phyloP scores from a whole-genome alignment of 2,888 invertebrate species.

The Acrobasis consociella region DNA sequence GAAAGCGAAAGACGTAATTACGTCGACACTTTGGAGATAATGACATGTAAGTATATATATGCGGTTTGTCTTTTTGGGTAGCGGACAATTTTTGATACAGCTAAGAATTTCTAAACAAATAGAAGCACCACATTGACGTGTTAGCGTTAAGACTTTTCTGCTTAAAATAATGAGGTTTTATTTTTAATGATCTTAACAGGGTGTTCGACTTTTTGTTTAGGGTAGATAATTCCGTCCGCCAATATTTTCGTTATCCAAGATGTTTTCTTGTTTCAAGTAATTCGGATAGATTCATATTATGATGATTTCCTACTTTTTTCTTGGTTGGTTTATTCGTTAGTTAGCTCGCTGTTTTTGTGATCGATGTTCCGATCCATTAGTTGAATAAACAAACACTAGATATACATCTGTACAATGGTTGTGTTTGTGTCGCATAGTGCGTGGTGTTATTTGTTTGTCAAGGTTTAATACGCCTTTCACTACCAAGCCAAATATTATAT shows the following conservation, averaged over 20 bases:
- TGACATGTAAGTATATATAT: constrained; percentile 3
- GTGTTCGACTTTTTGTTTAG: too few species aligned
- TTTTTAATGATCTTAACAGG: too few species aligned
- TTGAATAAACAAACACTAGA: constrained; percentile 4
- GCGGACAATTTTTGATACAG: not conserved
- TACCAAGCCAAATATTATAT: constrained; percentile 1
- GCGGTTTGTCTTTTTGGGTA: not conserved
- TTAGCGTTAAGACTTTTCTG: too few species aligned
- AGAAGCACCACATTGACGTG: not conserved
- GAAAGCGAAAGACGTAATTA: constrained; percentile 47
- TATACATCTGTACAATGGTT: not conserved
- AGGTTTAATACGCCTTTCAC: constrained; percentile 1
- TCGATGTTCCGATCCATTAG: constrained; percentile 10
- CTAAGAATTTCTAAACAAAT: not conserved
- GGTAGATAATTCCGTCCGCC: too few species aligned
- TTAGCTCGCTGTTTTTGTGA: not conserved
- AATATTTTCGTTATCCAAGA: too few species aligned
- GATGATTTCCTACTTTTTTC: not conserved
- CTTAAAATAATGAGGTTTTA: too few species aligned
- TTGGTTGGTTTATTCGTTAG: not conserved
- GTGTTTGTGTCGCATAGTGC: not conserved
- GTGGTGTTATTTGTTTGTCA: constrained; percentile 5
- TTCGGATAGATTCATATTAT: not conserved
- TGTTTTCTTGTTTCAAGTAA: too few species aligned
- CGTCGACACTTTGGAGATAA: constrained; percentile 1